A percentile compares a stretch with the other conserved stretches of the same genome.
Evolutionary conservation across 30 jellyfish, hydroid and myxozoan genomes (phyloP).

Genomic region (Turritopsis rubra): DNA sequence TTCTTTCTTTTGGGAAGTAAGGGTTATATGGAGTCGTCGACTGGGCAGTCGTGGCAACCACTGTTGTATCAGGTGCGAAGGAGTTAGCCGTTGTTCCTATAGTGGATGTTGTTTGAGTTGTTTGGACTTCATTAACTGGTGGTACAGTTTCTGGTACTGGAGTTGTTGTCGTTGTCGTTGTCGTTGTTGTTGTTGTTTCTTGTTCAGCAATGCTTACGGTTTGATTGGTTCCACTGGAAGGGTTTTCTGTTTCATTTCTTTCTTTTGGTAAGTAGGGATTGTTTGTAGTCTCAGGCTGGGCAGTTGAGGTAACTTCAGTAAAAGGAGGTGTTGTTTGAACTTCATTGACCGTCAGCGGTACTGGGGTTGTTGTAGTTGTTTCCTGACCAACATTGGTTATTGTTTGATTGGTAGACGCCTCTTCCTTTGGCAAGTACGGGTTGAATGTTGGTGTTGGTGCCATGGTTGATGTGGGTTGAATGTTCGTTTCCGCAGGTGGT

Average conservation of each 20-base stretch:
- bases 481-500: background rate
- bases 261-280: slow-evolving; percentile 6
- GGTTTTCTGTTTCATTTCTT: background rate
- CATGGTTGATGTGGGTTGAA: background rate
- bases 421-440: slow-evolving; percentile 22
- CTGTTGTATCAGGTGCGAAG: slow-evolving; percentile 1
- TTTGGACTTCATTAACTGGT: background rate
- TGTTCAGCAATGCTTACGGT: background rate
- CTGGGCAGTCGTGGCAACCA: background rate
- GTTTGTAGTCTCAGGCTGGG: background rate
- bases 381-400: background rate
- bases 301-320: slow-evolving; percentile 3
- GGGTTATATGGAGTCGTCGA: background rate
- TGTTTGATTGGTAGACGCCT: slow-evolving; percentile 7
- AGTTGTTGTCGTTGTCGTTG: slow-evolving; percentile 8
- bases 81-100: background rate
- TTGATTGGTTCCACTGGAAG: background rate
- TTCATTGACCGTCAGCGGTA: background rate
- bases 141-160: background rate
- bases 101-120: slow-evolving; percentile 16
- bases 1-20: slow-evolving; percentile 4
- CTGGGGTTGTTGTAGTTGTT: slow-evolving; percentile 10
- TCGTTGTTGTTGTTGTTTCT: background rate
- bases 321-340: slow-evolving; percentile 1
- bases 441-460: slow-evolving; percentile 22